These are phyloP conservation scores for Drosophila nasuta DNA, from an alignment of 1,140 invertebrate genomes.

Conservation along the genomic window DNA sequence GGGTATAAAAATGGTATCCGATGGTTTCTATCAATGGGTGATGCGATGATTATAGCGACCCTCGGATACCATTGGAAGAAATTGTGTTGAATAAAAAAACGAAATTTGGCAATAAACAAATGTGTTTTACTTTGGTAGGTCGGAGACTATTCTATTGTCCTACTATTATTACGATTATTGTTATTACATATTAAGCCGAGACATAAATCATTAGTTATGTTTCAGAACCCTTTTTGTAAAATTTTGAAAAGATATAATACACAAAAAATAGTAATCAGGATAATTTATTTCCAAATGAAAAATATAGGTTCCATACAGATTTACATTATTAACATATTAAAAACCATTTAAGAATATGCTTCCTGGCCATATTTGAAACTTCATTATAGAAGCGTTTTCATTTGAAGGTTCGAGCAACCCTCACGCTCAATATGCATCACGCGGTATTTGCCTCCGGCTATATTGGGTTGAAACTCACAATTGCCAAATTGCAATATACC, in stretches of 20 bases:
- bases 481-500: neutral
- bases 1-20: too few relatives aligned
- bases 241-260: neutral
- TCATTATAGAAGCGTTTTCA: neutral
- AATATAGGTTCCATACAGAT: neutral
- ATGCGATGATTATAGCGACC: too few relatives aligned
- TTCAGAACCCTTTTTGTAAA: too few relatives aligned
- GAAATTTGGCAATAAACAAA: too few relatives aligned
- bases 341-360: neutral
- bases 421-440: neutral
- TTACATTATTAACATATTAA: neutral
- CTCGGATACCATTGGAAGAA: too few relatives aligned
- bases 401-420: neutral
- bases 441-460: neutral
- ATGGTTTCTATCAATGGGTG: too few relatives aligned
- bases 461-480: conserved; percentile 1
- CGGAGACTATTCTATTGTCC: too few relatives aligned
- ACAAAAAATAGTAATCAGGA: neutral
- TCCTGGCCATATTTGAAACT: neutral
- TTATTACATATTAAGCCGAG: too few relatives aligned
- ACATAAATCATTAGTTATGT: too few relatives aligned
- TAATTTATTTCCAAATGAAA: neutral
- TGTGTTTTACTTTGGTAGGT: too few relatives aligned
- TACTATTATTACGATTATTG: too few relatives aligned
- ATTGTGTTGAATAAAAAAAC: too few relatives aligned